These are phyloP conservation scores for Smithornis capensis DNA, from an alignment of 2,113 vertebrate genomes.

Conservation along the genomic window DNA sequence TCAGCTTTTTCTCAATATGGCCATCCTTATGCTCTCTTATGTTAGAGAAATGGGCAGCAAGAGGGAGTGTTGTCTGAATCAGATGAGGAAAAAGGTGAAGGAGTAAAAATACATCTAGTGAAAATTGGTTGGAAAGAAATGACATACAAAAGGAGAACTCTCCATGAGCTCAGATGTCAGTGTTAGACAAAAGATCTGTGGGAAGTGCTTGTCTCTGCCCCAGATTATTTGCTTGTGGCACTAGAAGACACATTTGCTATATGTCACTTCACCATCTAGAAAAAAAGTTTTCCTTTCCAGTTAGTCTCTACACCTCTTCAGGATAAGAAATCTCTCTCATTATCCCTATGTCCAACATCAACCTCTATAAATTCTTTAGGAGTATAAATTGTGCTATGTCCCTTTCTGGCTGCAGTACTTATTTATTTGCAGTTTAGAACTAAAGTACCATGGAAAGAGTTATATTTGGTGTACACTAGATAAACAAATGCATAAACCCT, in stretches of 20 bases:
- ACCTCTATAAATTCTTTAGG: not conserved
- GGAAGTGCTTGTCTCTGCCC: not conserved
- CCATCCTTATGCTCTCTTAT: not conserved
- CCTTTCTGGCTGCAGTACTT: not conserved
- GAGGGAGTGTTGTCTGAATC: not conserved
- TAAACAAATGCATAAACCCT: not conserved
- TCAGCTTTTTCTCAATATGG: not conserved
- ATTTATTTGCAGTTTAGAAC: not conserved
- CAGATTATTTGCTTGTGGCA: not conserved
- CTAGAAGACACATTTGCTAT: not conserved
- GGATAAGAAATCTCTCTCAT: not conserved
- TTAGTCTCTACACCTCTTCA: not conserved
- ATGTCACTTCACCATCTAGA: not conserved
- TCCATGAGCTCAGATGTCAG: not conserved
- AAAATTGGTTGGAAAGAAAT: not conserved
- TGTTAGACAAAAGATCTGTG: not conserved
- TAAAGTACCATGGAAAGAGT: not conserved
- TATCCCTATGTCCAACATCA: not conserved
- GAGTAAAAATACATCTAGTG: not conserved
- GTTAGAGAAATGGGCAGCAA: not conserved
- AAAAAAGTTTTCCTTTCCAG: not conserved
- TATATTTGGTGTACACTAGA: not conserved
- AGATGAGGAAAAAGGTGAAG: not conserved
- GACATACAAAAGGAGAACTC: not conserved
- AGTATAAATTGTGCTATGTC: not conserved